Evolutionary conservation across 2,113 vertebrate species (phyloP).

Genomic region (Tragelaphus buxtoni): DNA sequence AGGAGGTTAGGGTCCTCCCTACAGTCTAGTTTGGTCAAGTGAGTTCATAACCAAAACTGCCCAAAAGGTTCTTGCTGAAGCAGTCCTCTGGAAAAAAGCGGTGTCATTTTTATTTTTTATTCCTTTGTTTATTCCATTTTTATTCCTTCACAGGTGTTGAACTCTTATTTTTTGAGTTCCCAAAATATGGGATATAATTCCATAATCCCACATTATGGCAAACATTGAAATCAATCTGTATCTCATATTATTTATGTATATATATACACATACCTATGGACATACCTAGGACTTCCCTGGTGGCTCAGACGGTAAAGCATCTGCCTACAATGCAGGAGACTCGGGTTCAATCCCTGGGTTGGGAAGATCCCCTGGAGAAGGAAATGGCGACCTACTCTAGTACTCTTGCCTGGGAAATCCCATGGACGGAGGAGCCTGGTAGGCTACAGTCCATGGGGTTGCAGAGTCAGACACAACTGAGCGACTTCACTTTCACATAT

Average conservation of each 20-base stretch:
- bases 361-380: neutral
- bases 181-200: neutral
- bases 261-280: neutral
- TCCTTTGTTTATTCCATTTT: neutral
- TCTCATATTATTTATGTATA: neutral
- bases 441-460: neutral
- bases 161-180: neutral
- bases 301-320: neutral
- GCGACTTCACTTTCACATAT: neutral
- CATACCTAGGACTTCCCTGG: neutral
- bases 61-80: neutral
- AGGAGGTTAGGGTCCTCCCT: neutral
- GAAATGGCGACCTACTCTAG: neutral
- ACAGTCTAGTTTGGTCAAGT: neutral
- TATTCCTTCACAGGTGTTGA: neutral
- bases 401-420: neutral
- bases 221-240: neutral
- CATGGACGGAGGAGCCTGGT: neutral
- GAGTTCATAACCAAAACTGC: neutral
- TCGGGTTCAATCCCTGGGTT: accelerated
- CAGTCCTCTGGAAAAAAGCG: neutral
- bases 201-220: neutral
- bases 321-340: neutral
- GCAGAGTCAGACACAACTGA: neutral
- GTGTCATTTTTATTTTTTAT: neutral